Base-by-base conservation (phyloP, 1,140 invertebrate species). In the Papilio polyxenes region DNA sequence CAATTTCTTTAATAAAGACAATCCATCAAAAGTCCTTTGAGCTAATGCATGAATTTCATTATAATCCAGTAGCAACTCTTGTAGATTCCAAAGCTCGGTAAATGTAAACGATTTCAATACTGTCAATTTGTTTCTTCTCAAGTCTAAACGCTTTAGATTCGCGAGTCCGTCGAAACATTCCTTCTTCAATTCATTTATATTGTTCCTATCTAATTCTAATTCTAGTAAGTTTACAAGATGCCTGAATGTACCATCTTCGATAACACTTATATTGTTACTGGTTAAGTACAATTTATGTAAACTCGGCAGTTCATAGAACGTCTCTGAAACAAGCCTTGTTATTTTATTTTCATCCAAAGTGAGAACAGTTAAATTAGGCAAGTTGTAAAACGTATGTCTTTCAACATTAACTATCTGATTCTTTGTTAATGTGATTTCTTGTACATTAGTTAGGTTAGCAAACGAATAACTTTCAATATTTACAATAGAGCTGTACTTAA, bases 81-180 rank as follows among this genome's bases (percentile, higher is more conserved):
- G 94, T 1, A 98, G 89, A 88, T 93, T 96, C 96, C 88, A 96
- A 87, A 98, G 93, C 86, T 98, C 97, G 1, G 96, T 95, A 90
- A 98, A 98, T 6, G 96, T 96, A 74, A 96, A 95, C 8, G 97
- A 97, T 40, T 96, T 96, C 44, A 98, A 95, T 85, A 96, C 96
- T 15, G 95, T 95, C 78, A 98, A 95, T 83, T 95, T 95, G 89
- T 98, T 98, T 51, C 94, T 94, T 5, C 96, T 95, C 83, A 98
- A 92, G 85, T 97, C 96, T 44, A 98, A 94, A 17, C 95, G 93
- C 86, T 95, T 95, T 20, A 98, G 91, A 87, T 95, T 96, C 53
- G 95, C 95, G 82, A 98, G 91, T n/a, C 97, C 96, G 62, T 95
- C 94, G 86, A 98, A 98, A 77, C 96, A 96, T 53, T 97, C 97